These are phyloP conservation scores for Ifrita kowaldi DNA, from an alignment of 2,113 vertebrate genomes.

Conservation along the genomic window DNA sequence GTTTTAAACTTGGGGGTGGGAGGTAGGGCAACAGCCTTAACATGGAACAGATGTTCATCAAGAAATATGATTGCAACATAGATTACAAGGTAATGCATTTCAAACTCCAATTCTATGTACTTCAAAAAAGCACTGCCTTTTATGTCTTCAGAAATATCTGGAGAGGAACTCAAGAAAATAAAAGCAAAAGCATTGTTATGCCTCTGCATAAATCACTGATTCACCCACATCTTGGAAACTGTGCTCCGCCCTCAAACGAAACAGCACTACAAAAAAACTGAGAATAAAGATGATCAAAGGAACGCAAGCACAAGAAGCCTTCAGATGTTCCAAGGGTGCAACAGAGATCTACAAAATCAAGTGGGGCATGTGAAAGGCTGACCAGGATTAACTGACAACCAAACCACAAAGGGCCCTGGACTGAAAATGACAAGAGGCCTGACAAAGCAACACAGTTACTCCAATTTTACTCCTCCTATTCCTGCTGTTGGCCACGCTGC, in stretches of 20 bases:
- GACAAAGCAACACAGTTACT: neutral
- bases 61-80: neutral
- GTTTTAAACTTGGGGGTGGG: neutral
- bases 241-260: neutral
- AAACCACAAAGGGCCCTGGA: neutral
- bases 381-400: neutral
- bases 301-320: neutral
- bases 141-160: neutral
- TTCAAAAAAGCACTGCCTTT: neutral
- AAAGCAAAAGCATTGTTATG: neutral
- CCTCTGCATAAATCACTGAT: neutral
- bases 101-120: neutral
- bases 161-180: neutral
- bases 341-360: neutral
- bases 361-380: neutral
- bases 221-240: neutral
- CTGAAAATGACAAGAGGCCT: neutral
- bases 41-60: neutral
- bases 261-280: neutral
- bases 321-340: neutral
- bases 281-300: neutral
- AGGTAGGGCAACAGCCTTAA: neutral
- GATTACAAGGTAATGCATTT: neutral
- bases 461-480: neutral
- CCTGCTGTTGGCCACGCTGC: neutral